phyloP scores from a whole-genome alignment of 2,888 invertebrate genomes.

The Diarsia rubi region DNA sequence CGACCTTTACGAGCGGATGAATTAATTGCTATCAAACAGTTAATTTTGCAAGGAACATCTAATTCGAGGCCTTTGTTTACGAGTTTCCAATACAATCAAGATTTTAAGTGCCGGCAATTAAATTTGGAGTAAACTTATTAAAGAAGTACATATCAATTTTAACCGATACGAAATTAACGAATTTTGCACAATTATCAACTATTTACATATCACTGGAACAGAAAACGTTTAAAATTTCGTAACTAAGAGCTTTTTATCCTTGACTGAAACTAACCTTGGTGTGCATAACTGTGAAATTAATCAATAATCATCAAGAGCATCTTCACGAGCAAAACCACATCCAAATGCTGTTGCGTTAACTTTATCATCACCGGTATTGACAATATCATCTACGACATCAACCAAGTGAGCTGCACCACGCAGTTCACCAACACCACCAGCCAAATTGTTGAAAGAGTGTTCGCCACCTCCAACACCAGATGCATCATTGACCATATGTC shows the following conservation, averaged over 20 bases:
- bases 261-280: conserved; percentile 20
- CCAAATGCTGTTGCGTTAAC: conserved; percentile 64
- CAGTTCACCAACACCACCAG: conserved; percentile 23
- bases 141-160: conserved; percentile 31
- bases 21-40: conserved; percentile 66
- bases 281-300: conserved; percentile 12
- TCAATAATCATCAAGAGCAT: conserved; percentile 1
- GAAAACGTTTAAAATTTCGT: conserved; percentile 14
- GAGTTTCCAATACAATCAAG: conserved; percentile 71
- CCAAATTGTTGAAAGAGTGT: conserved; percentile 28
- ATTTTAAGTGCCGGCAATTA: conserved; percentile 62
- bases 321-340: conserved; percentile 30
- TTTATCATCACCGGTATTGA: conserved; percentile 28
- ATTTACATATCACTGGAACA: conserved; percentile 32
- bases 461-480: conserved; percentile 25
- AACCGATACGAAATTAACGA: conserved; percentile 40
- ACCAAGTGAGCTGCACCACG: neutral
- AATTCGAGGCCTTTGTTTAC: conserved; percentile 68
- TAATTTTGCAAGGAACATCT: conserved; percentile 68
- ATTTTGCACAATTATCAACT: conserved; percentile 44
- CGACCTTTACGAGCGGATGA: conserved; percentile 70
- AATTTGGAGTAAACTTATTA: conserved; percentile 57
- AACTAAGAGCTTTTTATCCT: conserved; percentile 16
- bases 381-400: conserved; percentile 33
- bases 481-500: conserved; percentile 60